phyloP scores from a whole-genome alignment of 1,140 invertebrate species.

The Nymphalis io region DNA sequence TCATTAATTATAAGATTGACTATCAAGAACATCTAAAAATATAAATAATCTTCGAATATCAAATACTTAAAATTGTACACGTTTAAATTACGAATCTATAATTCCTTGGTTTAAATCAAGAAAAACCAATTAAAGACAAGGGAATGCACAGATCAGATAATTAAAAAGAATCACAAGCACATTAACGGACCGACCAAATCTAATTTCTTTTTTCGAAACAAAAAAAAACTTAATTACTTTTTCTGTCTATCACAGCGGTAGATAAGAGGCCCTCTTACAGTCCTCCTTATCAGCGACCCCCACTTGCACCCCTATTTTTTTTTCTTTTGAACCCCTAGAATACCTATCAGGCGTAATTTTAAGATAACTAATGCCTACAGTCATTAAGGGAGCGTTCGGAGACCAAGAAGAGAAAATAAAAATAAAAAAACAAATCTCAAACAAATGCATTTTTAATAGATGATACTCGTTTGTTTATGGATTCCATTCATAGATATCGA shows the following conservation, averaged over 20 bases:
- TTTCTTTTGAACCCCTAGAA: constrained; percentile 52
- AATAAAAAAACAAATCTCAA: constrained; percentile 41
- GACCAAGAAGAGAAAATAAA: constrained; percentile 47
- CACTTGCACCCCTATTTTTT: constrained; percentile 61
- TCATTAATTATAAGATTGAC: no score
- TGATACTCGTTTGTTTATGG: constrained; percentile 18
- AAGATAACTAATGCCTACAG: constrained; percentile 74
- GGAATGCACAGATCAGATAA: constrained; percentile 50
- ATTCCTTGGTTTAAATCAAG: neutral
- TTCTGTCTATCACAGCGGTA: constrained; percentile 66
- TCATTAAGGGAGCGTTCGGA: constrained; percentile 64
- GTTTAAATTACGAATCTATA: neutral
- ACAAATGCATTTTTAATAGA: constrained; percentile 71
- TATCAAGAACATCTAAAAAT: no score
- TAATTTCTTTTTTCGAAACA: constrained; percentile 65
- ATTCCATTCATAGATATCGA: constrained; percentile 14
- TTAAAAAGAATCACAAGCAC: constrained; percentile 61
- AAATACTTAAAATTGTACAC: neutral
- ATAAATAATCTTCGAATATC: neutral
- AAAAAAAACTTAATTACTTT: constrained; percentile 73
- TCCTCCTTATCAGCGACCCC: constrained; percentile 63
- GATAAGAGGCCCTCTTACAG: constrained; percentile 69
- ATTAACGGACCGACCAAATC: constrained; percentile 58
- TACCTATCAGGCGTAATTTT: constrained; percentile 72
- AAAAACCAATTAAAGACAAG: constrained; percentile 10